These are phyloP conservation scores for Stenotaenia linearis DNA, from an alignment of 2,888 invertebrate genomes.

Conservation along the genomic window DNA sequence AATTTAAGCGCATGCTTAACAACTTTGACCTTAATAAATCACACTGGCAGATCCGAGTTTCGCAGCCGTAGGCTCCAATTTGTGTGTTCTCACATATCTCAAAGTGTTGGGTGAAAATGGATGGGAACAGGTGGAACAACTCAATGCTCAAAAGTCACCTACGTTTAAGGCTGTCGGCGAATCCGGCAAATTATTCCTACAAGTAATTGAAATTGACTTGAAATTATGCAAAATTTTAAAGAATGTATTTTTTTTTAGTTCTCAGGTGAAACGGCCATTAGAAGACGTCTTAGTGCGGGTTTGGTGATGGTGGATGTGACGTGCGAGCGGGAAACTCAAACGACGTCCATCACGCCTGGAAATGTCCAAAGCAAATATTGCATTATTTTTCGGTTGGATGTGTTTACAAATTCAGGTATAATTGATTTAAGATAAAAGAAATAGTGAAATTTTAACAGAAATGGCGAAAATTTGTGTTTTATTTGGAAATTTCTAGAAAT, in stretches of 20 bases:
- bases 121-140: neutral
- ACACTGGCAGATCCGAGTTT: slow-evolving; percentile 2
- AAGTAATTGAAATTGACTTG: neutral
- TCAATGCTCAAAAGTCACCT: neutral
- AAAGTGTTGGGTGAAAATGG: slow-evolving; percentile 8
- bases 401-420: neutral
- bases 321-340: slow-evolving; percentile 1
- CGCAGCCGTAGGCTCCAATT: slow-evolving; percentile 24
- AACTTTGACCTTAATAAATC: neutral
- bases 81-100: slow-evolving; percentile 13
- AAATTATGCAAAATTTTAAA: neutral
- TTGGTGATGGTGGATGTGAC: neutral
- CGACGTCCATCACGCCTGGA: neutral
- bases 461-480: no score
- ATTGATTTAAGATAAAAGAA: neutral
- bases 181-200: slow-evolving; percentile 28
- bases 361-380: slow-evolving; percentile 19
- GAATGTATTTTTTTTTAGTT: neutral
- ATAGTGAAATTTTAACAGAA: no score
- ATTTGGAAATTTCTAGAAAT: neutral
- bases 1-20: slow-evolving; percentile 5
- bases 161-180: slow-evolving; percentile 30
- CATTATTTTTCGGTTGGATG: slow-evolving; percentile 21
- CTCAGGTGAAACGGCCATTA: neutral
- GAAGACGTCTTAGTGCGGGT: neutral